phyloP scores from a whole-genome alignment of 2,888 invertebrate genomes.

The Atherix ibis region DNA sequence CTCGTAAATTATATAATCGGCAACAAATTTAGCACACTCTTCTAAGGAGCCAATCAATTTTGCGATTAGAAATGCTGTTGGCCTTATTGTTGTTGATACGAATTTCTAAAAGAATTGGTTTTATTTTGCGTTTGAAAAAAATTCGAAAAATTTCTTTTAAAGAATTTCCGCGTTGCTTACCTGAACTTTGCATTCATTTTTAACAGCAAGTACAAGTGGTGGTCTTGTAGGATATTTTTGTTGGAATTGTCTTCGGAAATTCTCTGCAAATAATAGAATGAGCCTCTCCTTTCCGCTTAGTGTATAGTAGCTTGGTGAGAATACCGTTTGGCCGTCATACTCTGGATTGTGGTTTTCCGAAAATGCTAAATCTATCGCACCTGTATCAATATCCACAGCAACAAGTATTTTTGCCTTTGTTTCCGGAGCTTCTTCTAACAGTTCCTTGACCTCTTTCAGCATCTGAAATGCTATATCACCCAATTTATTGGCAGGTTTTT shows the following conservation, averaged over 20 bases:
- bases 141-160: neutral
- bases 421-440: neutral
- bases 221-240: constrained; percentile 42
- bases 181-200: constrained; percentile 64
- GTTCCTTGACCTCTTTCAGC: no score
- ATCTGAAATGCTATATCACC: no score
- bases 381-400: constrained; percentile 14
- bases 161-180: constrained; percentile 32
- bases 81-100: constrained; percentile 68
- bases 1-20: constrained; percentile 63
- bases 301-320: constrained; percentile 48
- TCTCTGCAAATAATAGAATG: constrained; percentile 57
- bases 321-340: constrained; percentile 41
- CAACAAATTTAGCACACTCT: constrained; percentile 55
- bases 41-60: constrained; percentile 48
- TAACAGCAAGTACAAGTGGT: constrained; percentile 50
- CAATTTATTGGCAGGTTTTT: no score
- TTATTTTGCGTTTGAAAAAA: neutral
- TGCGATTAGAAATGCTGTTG: constrained; percentile 55
- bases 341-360: constrained; percentile 33
- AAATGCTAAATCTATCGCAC: constrained; percentile 27
- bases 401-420: neutral
- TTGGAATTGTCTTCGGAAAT: constrained; percentile 56
- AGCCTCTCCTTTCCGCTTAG: constrained; percentile 54
- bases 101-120: constrained; percentile 49